Evolutionary conservation across 2,888 invertebrate species (phyloP).

Genomic region (Chouioia cunea): DNA sequence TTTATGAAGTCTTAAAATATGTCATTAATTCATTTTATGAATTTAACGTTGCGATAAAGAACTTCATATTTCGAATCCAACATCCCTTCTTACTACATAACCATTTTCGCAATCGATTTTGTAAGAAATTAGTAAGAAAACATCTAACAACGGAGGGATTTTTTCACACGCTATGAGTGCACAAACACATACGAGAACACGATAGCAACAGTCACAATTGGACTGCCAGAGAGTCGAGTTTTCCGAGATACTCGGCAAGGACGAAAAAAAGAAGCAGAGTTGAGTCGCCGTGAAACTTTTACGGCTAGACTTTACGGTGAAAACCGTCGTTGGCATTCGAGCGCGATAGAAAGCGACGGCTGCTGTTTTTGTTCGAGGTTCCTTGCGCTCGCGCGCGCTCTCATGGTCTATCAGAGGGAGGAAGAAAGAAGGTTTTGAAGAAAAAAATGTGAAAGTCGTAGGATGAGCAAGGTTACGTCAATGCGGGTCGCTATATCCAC

Average conservation of each 20-base stretch:
- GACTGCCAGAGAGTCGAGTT: background rate
- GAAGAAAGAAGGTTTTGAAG: conserved; percentile 48
- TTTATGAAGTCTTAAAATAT: too few species aligned
- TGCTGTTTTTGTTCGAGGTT: conserved; percentile 35
- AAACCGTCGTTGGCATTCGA: conserved; percentile 23
- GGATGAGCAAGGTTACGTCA: conserved; percentile 46
- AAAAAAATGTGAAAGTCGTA: conserved; percentile 63
- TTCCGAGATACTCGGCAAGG: background rate
- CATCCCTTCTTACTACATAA: too few species aligned
- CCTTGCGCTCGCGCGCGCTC: too few species aligned
- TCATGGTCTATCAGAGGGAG: background rate
- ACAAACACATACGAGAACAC: too few species aligned
- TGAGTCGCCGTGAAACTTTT: conserved; percentile 48
- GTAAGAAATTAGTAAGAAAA: too few species aligned
- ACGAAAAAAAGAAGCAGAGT: background rate
- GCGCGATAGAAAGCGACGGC: conserved; percentile 16
- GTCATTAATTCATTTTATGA: too few species aligned
- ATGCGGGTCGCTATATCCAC: conserved; percentile 4
- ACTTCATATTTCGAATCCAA: too few species aligned
- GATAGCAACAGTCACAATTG: too few species aligned
- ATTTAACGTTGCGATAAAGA: too few species aligned
- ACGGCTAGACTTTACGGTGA: conserved; percentile 48
- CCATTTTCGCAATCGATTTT: too few species aligned
- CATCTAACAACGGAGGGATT: too few species aligned
- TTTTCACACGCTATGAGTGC: too few species aligned